Conservation (phyloP, 1,140 invertebrate genomes). For the Eumaeus atala region DNA sequence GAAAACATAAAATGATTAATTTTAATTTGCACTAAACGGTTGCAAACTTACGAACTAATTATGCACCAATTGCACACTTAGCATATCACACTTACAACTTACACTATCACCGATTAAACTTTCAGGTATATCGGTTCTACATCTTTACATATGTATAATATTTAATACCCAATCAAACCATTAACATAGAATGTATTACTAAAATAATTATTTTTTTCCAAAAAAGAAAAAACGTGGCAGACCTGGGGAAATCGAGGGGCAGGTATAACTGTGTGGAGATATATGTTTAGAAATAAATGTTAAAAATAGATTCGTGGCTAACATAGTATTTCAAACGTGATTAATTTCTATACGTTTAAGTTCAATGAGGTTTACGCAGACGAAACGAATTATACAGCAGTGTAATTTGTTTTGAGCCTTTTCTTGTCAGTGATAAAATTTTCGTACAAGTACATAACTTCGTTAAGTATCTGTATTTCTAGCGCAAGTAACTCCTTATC, state of each 20-base stretch:
- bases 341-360: conserved; percentile 35
- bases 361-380: conserved; percentile 13
- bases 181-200: conserved; percentile 66
- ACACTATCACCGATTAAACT: conserved; percentile 18
- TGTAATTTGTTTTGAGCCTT: conserved; percentile 35
- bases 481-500: conserved; percentile 54
- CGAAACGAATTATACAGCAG: conserved; percentile 34
- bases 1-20: too few species aligned
- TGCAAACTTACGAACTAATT: not conserved
- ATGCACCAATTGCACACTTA: not conserved
- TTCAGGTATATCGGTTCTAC: not conserved
- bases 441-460: conserved; percentile 12
- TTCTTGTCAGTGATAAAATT: conserved; percentile 11
- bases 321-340: conserved; percentile 59
- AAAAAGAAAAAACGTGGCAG: conserved; percentile 64
- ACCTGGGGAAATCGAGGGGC: conserved; percentile 60
- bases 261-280: conserved; percentile 69
- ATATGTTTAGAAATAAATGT: conserved; percentile 68
- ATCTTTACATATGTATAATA: conserved; percentile 27
- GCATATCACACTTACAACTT: conserved; percentile 10
- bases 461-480: conserved; percentile 11
- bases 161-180: conserved; percentile 32
- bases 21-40: too few species aligned
- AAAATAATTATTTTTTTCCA: conserved; percentile 63
- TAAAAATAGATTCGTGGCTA: conserved; percentile 68